These are phyloP conservation scores for Lycaena phlaeas DNA, from an alignment of 2,888 invertebrate species.

Conservation along the genomic window DNA sequence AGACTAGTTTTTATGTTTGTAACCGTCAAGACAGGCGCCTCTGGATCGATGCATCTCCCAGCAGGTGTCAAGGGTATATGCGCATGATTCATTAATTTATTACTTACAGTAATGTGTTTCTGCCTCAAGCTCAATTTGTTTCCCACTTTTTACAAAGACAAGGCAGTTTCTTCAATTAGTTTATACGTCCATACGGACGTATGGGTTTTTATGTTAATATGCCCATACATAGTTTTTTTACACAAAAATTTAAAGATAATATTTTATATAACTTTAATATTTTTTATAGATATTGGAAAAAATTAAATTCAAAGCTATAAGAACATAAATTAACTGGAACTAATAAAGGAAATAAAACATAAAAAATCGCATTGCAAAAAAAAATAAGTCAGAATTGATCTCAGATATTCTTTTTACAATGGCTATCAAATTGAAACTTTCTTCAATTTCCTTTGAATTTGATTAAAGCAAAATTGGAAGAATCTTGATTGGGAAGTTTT, in stretches of 20 bases:
- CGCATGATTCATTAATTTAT: constrained; percentile 53
- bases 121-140: constrained; percentile 21
- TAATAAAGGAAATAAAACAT: not conserved
- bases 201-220: constrained; percentile 6
- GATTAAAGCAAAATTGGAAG: constrained; percentile 41
- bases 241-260: not conserved
- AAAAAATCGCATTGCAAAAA: not conserved
- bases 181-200: not conserved
- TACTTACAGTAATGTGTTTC: constrained; percentile 39
- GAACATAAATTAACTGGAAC: too few relatives aligned
- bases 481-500: constrained; percentile 23
- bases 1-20: constrained; percentile 43
- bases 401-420: not conserved
- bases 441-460: constrained; percentile 45
- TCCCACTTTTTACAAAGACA: constrained; percentile 4
- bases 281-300: too few relatives aligned
- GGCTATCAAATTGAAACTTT: constrained; percentile 42
- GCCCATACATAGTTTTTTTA: not conserved
- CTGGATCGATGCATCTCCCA: constrained; percentile 37
- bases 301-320: too few relatives aligned
- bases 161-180: not conserved
- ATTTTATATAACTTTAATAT: not conserved
- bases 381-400: constrained; percentile 1
- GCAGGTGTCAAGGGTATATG: constrained; percentile 38
- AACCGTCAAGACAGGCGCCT: constrained; percentile 59